A percentile compares a stretch with the other conserved stretches of the same genome.
phyloP scores from a whole-genome alignment of 2,113 vertebrate genomes.

The Condylura cristata region DNA sequence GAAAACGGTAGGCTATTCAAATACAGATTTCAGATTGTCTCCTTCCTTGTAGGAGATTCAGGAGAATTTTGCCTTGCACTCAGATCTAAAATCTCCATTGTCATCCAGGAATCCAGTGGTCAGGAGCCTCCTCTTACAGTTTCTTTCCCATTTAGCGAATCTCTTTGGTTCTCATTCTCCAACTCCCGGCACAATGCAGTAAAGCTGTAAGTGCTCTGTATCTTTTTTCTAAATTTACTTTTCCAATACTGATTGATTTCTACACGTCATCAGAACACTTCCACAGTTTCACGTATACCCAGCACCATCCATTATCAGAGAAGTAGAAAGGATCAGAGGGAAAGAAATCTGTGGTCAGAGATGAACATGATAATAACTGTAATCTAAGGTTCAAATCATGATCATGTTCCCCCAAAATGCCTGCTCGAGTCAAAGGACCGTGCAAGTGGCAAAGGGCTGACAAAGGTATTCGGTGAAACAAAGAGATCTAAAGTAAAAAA shows the following conservation, averaged over 20 bases:
- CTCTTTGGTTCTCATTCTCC: not conserved
- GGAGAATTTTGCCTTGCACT: not conserved
- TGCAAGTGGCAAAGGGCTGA: not conserved
- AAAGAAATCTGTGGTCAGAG: not conserved
- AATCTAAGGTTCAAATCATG: not conserved
- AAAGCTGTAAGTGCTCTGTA: conserved; percentile 22
- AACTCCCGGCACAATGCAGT: not conserved
- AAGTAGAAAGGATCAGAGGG: not conserved
- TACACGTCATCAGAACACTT: conserved; percentile 23
- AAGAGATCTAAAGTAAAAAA: conserved; percentile 20
- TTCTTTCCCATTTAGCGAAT: not conserved
- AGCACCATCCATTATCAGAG: not conserved
- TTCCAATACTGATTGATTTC: not conserved
- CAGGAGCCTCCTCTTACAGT: not conserved
- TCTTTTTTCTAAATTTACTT: conserved; percentile 12
- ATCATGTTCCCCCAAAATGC: not conserved
- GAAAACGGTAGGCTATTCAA: not conserved
- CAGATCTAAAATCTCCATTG: not conserved
- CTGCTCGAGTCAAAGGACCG: not conserved
- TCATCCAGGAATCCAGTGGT: not conserved
- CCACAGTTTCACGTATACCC: not conserved
- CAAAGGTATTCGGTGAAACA: conserved; percentile 13
- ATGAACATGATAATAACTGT: not conserved
- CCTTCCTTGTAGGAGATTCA: not conserved
- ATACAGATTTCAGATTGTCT: not conserved